phyloP scores from a whole-genome alignment of 2,797 vertebrate genomes.

The Pampus argenteus region DNA sequence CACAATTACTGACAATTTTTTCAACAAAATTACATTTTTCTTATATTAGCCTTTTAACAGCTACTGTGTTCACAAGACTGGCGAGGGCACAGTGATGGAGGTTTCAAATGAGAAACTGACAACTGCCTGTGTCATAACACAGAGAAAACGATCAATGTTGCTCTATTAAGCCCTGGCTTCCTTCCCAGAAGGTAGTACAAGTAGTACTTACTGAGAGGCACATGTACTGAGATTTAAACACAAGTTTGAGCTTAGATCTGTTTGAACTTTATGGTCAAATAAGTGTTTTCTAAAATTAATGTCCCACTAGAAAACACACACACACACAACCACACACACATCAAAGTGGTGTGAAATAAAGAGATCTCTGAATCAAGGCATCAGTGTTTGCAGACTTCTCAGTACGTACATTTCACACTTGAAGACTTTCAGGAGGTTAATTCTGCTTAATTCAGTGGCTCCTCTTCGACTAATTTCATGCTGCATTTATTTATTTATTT shows the following conservation, averaged over 20 bases:
- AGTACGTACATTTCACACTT: neutral
- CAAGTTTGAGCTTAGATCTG: neutral
- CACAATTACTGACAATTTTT: no score
- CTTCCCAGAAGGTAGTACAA: neutral
- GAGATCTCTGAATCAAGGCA: neutral
- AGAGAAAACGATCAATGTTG: no score
- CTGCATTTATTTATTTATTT: neutral
- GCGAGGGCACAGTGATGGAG: slow-evolving; percentile 10
- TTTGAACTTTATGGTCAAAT: neutral
- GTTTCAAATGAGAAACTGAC: slow-evolving; percentile 16
- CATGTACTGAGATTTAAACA: neutral
- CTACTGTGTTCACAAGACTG: neutral
- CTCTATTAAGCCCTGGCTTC: no score
- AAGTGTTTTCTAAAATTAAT: neutral
- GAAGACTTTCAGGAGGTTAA: slow-evolving; percentile 5
- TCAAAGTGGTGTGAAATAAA: neutral
- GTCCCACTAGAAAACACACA: neutral
- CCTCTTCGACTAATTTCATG: slow-evolving; percentile 11
- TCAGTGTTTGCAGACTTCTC: neutral
- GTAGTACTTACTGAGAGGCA: neutral
- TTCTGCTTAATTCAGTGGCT: slow-evolving; percentile 9
- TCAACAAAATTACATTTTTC: neutral
- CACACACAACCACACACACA: neutral
- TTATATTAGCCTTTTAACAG: neutral
- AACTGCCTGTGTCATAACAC: neutral